Evolutionary conservation across 1,140 invertebrate species (phyloP), one percentile per base, ranked within the genome.

Genomic region (Maconellicoccus hirsutus): DNA sequence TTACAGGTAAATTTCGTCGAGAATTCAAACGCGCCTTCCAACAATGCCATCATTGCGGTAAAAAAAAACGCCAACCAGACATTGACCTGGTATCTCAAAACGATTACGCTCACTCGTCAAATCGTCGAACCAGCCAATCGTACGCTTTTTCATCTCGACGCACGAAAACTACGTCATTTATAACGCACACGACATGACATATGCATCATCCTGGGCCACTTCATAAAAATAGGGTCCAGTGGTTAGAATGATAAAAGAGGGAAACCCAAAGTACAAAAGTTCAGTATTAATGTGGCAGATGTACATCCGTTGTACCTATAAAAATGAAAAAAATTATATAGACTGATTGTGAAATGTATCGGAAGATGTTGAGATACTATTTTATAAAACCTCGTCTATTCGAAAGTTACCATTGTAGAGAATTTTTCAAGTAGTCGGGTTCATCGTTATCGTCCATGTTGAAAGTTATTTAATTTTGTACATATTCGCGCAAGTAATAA

Each of bases 11-110:
- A 66, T 66, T 66, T 16, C 2, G 61, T 4, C 21, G 61, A 22
- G 61, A 66, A 66, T 66, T 66, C 61, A 66, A 66, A 66, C 61
- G 61, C 8, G 61, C 61, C 8, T 66, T 66, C 22, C 61, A 66
- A 66, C 61, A 66, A 66, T 66, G 61, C 16, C 61, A 66, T 26
- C 22, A 66, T 66, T 66, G 61, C 61, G 25, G 61, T 26, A 26
- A 66, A 66, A 66, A 23, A 66, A 22, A 59, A 59, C 16, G 52
- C 16, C 16, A 59, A 59, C 52, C 52, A 59, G 52, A 59, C 21
- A 22, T 59, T 16, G 52, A 59, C 21, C 21, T 59, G 4, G 52
- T 59, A 16, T 59, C 52, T 59, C 52, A 59, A 16, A 59, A 59
- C 52, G 52, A 59, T 16, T 59, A 59, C 52, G 52, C 52, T 59